These are phyloP conservation scores for Lophius americanus DNA, from an alignment of 2,797 vertebrate species.

Conservation along the genomic window DNA sequence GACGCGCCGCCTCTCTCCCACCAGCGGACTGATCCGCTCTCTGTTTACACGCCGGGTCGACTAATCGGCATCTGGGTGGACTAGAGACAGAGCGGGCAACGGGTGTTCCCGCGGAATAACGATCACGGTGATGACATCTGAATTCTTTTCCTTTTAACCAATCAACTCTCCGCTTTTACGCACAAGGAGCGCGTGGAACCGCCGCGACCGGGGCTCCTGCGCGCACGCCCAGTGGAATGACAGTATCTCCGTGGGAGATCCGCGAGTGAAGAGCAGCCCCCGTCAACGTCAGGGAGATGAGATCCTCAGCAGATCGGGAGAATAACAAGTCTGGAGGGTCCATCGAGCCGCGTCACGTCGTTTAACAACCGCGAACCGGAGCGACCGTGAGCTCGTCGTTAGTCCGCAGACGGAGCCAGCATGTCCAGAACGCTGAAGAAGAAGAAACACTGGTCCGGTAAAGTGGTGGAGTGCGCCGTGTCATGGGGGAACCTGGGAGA, in stretches of 20 bases:
- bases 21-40: slow-evolving; percentile 32
- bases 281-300: slow-evolving; percentile 62
- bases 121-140: slow-evolving; percentile 4
- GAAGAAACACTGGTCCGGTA: slow-evolving; percentile 95
- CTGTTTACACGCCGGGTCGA: slow-evolving; percentile 45
- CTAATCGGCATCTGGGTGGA: slow-evolving; percentile 31
- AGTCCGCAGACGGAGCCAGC: slow-evolving; percentile 24
- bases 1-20: slow-evolving; percentile 52
- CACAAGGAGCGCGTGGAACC: slow-evolving; percentile 56
- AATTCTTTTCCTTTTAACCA: slow-evolving; percentile 4
- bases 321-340: slow-evolving; percentile 56
- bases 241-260: slow-evolving; percentile 31
- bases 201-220: slow-evolving; percentile 43
- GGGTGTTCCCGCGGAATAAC: slow-evolving; percentile 5
- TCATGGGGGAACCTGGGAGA: slow-evolving; percentile 90
- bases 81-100: not conserved
- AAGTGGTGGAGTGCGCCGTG: slow-evolving; percentile 94
- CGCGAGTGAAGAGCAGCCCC: slow-evolving; percentile 27
- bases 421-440: slow-evolving; percentile 97
- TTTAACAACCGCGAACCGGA: slow-evolving; percentile 45
- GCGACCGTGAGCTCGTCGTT: slow-evolving; percentile 12
- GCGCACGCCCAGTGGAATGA: slow-evolving; percentile 51
- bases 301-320: slow-evolving; percentile 46
- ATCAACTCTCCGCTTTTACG: slow-evolving; percentile 61
- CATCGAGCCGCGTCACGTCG: slow-evolving; percentile 53